These are phyloP conservation scores for Argyresthia goedartella DNA, from an alignment of 2,888 invertebrate genomes.

Conservation along the genomic window DNA sequence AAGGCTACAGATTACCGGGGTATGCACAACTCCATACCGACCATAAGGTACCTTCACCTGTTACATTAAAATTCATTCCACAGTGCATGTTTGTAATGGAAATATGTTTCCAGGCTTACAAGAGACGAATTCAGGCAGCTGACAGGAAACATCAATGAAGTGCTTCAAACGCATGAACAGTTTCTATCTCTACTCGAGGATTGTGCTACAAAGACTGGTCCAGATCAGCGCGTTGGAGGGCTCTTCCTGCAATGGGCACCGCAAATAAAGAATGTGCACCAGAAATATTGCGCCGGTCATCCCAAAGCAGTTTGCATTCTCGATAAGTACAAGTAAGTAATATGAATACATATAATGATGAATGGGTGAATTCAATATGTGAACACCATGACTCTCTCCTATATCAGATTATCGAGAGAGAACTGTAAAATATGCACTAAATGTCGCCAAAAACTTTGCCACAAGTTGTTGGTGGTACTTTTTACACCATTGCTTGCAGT, in stretches of 20 bases:
- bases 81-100: no score
- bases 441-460: no score
- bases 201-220: slow-evolving; percentile 77
- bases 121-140: slow-evolving; percentile 89
- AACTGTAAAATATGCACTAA: no score
- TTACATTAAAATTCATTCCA: no score
- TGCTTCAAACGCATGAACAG: slow-evolving; percentile 87
- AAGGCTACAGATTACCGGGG: no score
- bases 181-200: slow-evolving; percentile 84
- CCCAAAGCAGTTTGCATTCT: slow-evolving; percentile 94
- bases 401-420: no score
- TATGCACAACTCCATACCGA: no score
- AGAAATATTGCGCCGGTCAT: slow-evolving; percentile 92
- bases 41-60: no score
- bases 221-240: slow-evolving; percentile 90
- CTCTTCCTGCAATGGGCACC: slow-evolving; percentile 90
- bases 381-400: no score
- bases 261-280: slow-evolving; percentile 86
- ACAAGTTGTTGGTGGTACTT: no score
- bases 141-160: slow-evolving; percentile 90
- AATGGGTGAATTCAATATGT: no score
- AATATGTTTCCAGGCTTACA: slow-evolving; percentile 74
- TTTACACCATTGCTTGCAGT: no score
- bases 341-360: background rate
- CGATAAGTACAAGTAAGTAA: slow-evolving; percentile 89